Evolutionary conservation across 2,797 vertebrate genomes (phyloP).

Genomic region (Brachyalestes nurse): DNA sequence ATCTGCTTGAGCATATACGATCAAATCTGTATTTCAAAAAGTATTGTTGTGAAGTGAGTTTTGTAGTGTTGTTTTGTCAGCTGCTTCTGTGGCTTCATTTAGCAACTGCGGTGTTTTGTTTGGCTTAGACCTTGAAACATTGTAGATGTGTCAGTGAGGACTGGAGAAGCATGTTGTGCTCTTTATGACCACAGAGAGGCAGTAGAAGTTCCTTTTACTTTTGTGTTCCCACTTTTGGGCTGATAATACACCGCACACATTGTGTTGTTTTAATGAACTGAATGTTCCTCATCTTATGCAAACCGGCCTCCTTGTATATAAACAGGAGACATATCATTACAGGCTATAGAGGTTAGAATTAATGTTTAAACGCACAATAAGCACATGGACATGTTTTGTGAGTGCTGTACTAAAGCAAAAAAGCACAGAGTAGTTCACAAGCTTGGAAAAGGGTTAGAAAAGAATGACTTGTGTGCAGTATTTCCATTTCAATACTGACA

Average conservation of each 20-base stretch:
- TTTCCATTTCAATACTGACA: neutral
- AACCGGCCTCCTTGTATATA: neutral
- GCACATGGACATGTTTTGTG: neutral
- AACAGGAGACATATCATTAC: neutral
- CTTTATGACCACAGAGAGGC: constrained; percentile 26
- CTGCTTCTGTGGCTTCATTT: constrained; percentile 21
- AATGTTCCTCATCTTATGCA: constrained; percentile 25
- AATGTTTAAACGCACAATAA: neutral
- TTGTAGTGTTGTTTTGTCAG: constrained; percentile 27
- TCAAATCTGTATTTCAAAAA: constrained; percentile 52
- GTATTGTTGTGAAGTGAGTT: constrained; percentile 43
- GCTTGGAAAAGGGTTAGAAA: neutral
- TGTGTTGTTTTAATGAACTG: neutral
- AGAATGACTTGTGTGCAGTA: neutral
- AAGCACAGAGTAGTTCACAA: neutral
- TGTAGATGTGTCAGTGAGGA: constrained; percentile 1
- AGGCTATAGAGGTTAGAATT: neutral
- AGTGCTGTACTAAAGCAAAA: neutral
- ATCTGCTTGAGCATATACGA: constrained; percentile 50
- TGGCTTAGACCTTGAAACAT: neutral
- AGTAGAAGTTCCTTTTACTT: constrained; percentile 3
- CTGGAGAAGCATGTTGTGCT: neutral
- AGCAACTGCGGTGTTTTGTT: constrained; percentile 33
- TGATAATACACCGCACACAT: neutral
- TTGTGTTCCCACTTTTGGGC: neutral